phyloP scores from a whole-genome alignment of 2,888 invertebrate species.

The Macaria notata region DNA sequence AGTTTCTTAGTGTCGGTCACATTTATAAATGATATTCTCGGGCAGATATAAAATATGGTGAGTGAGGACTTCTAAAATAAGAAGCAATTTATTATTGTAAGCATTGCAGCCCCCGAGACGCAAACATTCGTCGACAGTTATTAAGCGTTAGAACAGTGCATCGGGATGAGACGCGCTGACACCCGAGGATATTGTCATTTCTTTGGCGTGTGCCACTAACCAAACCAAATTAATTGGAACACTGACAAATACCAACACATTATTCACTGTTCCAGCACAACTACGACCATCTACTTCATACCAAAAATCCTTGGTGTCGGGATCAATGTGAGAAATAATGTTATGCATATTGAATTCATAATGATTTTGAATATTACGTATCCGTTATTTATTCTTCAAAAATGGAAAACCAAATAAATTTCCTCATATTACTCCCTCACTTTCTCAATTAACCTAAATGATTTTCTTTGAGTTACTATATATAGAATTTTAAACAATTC shows the following conservation, averaged over 20 bases:
- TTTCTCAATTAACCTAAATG: too few species aligned
- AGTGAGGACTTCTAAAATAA: conserved; percentile 79
- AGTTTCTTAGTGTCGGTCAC: conserved; percentile 57
- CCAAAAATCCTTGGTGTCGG: too few species aligned
- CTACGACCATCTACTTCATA: neutral
- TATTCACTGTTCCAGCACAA: conserved; percentile 42
- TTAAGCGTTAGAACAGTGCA: conserved; percentile 74
- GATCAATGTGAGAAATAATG: too few species aligned
- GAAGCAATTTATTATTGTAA: conserved; percentile 75
- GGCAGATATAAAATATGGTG: conserved; percentile 61
- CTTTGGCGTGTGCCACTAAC: conserved; percentile 53
- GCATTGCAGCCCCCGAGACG: conserved; percentile 70
- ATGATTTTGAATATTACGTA: too few species aligned
- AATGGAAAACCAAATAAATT: too few species aligned
- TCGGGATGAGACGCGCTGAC: conserved; percentile 57
- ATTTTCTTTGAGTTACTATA: too few species aligned
- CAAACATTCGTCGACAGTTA: conserved; percentile 78
- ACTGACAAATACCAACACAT: conserved; percentile 60
- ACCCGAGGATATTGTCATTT: conserved; percentile 56
- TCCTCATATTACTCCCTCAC: too few species aligned
- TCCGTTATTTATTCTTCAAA: too few species aligned
- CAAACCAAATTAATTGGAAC: conserved; percentile 54
- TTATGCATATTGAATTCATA: too few species aligned
- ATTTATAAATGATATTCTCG: conserved; percentile 62
- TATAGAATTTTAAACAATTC: too few species aligned